Conservation (phyloP, 1,140 invertebrate genomes). For the Pogonomyrmex californicus region DNA sequence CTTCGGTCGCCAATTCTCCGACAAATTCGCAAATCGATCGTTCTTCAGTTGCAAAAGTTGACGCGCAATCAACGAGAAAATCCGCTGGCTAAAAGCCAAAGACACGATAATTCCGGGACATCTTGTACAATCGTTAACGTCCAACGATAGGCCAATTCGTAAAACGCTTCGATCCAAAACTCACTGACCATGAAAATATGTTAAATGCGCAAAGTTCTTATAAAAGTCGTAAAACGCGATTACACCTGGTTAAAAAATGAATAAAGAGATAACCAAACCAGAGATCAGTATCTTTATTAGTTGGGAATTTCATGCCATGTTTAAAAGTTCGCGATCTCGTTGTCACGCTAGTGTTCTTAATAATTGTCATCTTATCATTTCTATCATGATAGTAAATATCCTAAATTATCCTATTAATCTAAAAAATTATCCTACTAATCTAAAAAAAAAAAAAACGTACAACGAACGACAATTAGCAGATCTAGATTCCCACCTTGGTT, state of each 20-base stretch:
- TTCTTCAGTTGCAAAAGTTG: neutral
- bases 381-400: slow-evolving; percentile 14
- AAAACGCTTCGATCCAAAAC: slow-evolving; percentile 54
- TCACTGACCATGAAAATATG: slow-evolving; percentile 56
- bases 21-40: slow-evolving; percentile 59
- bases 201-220: slow-evolving; percentile 67
- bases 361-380: slow-evolving; percentile 7
- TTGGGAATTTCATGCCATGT: slow-evolving; percentile 84
- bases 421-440: slow-evolving; percentile 37
- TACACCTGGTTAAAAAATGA: slow-evolving; percentile 76
- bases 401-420: slow-evolving; percentile 33
- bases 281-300: slow-evolving; percentile 85
- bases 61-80: slow-evolving; percentile 59
- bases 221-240: slow-evolving; percentile 62
- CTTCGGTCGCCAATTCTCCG: slow-evolving; percentile 21
- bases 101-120: slow-evolving; percentile 6
- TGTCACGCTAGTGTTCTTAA: slow-evolving; percentile 45
- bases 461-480: neutral
- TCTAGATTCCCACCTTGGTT: slow-evolving; percentile 81
- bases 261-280: slow-evolving; percentile 80
- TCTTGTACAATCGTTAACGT: slow-evolving; percentile 46
- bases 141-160: slow-evolving; percentile 57
- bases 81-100: slow-evolving; percentile 11
- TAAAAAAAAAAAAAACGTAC: slow-evolving; percentile 36
- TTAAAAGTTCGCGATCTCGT: slow-evolving; percentile 73